Conservation (phyloP, 2,888 invertebrate genomes). For the Lasioglossum vierecki region DNA sequence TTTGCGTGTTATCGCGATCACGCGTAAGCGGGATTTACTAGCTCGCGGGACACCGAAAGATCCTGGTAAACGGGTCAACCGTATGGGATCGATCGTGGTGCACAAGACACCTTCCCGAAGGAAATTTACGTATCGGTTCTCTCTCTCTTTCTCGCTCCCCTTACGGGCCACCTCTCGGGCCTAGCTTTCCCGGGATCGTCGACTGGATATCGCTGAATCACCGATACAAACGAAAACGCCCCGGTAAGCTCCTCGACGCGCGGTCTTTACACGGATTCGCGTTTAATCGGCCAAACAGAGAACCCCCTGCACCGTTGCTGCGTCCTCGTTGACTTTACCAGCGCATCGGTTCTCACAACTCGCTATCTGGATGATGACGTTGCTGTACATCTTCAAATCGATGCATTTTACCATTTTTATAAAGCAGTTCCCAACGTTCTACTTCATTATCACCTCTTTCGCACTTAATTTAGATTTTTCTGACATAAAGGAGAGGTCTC, state of each 20-base stretch:
- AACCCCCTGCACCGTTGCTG: background rate
- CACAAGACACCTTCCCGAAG: background rate
- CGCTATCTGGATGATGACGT: background rate
- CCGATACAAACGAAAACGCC: slow-evolving; percentile 36
- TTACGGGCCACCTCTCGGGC: background rate
- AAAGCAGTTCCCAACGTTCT: background rate
- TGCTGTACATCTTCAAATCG: background rate
- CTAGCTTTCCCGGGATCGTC: slow-evolving; percentile 22
- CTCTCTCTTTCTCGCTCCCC: background rate
- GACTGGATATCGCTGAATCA: slow-evolving; percentile 32
- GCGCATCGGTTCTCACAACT: background rate
- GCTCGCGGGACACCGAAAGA: background rate
- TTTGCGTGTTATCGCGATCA: slow-evolving; percentile 1
- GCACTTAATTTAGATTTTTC: background rate
- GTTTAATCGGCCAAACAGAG: slow-evolving; percentile 23
- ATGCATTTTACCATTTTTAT: background rate
- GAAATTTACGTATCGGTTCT: slow-evolving; percentile 28
- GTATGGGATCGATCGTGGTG: slow-evolving; percentile 8
- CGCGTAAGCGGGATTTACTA: slow-evolving; percentile 10
- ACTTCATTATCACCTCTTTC: background rate
- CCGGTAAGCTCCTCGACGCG: slow-evolving; percentile 19
- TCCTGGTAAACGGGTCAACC: slow-evolving; percentile 4
- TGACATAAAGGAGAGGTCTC: no score
- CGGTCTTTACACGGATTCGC: slow-evolving; percentile 28
- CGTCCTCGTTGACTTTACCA: background rate